Evolutionary conservation across 2,113 vertebrate species (phyloP).

Genomic region (Tupaia tana): DNA sequence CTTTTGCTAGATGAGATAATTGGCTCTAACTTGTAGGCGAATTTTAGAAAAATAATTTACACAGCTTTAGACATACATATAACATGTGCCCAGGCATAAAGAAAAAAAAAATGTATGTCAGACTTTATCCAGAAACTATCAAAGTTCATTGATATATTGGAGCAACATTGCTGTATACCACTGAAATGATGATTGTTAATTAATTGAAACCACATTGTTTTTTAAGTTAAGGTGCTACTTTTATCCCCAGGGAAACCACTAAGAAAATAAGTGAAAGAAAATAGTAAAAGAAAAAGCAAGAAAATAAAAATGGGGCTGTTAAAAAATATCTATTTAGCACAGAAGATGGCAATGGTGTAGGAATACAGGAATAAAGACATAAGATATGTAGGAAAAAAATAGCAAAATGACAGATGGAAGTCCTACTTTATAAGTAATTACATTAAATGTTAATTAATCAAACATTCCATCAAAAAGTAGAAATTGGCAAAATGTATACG

Average conservation of each 20-base stretch:
- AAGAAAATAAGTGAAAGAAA: neutral
- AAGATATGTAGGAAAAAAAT: neutral
- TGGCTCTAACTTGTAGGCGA: neutral
- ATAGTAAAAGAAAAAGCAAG: neutral
- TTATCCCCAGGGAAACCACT: neutral
- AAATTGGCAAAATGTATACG: neutral
- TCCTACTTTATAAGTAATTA: neutral
- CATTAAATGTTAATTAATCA: neutral
- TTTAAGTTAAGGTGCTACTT: neutral
- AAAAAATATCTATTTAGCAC: neutral
- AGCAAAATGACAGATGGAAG: neutral
- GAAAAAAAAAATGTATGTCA: conserved; percentile 4
- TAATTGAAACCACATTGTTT: neutral
- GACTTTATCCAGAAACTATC: neutral
- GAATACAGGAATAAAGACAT: neutral
- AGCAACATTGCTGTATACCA: neutral
- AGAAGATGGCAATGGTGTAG: neutral
- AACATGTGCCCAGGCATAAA: neutral
- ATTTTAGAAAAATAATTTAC: neutral
- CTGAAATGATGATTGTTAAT: neutral
- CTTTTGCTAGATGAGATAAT: neutral
- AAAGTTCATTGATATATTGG: neutral
- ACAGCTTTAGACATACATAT: neutral
- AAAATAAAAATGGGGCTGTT: neutral
- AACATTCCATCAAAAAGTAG: neutral